phyloP scores from a whole-genome alignment of 2,113 vertebrate species.

The Mormyrus lacerda region DNA sequence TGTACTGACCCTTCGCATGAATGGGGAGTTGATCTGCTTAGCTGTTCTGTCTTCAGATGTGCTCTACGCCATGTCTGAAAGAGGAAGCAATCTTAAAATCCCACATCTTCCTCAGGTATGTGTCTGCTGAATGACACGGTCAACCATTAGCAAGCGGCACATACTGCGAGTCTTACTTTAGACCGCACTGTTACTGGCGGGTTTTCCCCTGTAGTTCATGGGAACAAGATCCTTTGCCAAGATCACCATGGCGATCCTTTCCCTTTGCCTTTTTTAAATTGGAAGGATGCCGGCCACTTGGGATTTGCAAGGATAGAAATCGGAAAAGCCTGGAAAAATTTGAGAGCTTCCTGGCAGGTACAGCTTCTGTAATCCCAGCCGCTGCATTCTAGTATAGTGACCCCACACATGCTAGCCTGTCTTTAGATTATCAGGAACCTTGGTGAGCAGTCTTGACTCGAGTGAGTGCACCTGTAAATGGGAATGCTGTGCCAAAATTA shows the following conservation, averaged over 20 bases:
- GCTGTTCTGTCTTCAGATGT: background rate
- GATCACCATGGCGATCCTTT: slow-evolving; percentile 4
- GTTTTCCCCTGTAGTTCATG: slow-evolving; percentile 16
- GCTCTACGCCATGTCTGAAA: background rate
- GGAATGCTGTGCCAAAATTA: background rate
- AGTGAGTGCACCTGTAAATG: background rate
- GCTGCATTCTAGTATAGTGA: background rate
- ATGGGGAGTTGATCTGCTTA: background rate
- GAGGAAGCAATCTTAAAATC: background rate
- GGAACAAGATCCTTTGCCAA: slow-evolving; percentile 13
- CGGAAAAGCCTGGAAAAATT: background rate
- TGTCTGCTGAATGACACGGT: background rate
- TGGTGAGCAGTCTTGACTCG: background rate
- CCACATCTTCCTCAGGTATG: background rate
- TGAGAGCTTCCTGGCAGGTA: background rate
- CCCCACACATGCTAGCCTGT: background rate
- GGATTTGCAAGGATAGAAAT: background rate
- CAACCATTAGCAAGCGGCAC: background rate
- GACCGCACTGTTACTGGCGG: background rate
- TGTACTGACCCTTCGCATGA: background rate
- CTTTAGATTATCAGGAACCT: background rate
- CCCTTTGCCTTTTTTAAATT: slow-evolving; percentile 5
- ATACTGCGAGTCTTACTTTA: background rate
- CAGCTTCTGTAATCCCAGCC: background rate
- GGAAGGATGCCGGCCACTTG: background rate